phyloP scores from a whole-genome alignment of 2,888 invertebrate species.

The Clostera curtula region DNA sequence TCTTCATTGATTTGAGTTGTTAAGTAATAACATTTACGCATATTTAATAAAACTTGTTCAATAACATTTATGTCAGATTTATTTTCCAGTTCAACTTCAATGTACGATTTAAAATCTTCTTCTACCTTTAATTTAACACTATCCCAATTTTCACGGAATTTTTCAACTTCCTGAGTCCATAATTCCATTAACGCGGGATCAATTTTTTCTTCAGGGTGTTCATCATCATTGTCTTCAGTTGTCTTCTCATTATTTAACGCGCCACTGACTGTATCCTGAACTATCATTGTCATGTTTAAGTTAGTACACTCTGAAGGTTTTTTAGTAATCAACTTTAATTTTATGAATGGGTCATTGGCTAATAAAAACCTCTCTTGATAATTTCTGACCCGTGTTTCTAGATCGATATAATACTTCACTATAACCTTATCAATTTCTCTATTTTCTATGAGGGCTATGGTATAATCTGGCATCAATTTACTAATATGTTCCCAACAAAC shows the following conservation, averaged over 20 bases:
- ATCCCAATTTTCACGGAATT: constrained; percentile 53
- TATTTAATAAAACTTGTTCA: constrained; percentile 46
- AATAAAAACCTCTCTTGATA: constrained; percentile 36
- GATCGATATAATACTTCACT: constrained; percentile 42
- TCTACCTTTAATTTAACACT: constrained; percentile 56
- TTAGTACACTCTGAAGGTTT: constrained; percentile 11
- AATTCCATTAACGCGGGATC: constrained; percentile 18
- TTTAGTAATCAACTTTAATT: constrained; percentile 33
- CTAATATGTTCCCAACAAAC: constrained; percentile 62
- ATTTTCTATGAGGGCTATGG: constrained; percentile 70
- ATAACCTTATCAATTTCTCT: constrained; percentile 51
- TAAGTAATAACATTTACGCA: constrained; percentile 46
- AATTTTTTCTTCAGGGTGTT: constrained; percentile 23
- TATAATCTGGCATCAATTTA: constrained; percentile 69
- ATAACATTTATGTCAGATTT: constrained; percentile 51
- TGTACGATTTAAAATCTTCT: constrained; percentile 43
- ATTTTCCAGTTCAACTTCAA: constrained; percentile 62
- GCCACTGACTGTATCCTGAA: constrained; percentile 27
- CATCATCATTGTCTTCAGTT: constrained; percentile 6
- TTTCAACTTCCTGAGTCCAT: constrained; percentile 42
- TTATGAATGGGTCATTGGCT: constrained; percentile 46
- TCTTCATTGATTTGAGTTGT: constrained; percentile 35
- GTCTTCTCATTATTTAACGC: constrained; percentile 16
- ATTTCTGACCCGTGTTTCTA: constrained; percentile 38
- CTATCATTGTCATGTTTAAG: constrained; percentile 31